Evolutionary conservation across 1,140 invertebrate species (phyloP), one percentile per base, ranked within the genome.

Genomic region (Drosophila bocki): DNA sequence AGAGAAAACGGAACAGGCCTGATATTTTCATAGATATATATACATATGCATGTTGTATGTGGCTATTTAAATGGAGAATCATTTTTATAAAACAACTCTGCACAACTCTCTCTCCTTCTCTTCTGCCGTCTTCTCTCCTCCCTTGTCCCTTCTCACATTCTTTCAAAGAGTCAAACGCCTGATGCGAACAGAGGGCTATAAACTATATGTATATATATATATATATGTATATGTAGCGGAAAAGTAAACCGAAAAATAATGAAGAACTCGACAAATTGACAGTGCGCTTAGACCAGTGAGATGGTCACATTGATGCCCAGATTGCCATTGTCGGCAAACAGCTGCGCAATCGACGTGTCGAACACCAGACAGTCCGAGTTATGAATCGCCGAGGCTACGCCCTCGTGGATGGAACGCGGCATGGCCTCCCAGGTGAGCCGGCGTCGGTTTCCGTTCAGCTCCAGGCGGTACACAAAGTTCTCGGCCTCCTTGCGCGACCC

Each of bases 251-350:
- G 60, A 75, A 60, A 35, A 54, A 33, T 44, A 42, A 53, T 56
- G 35, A 45, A 54, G 39, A 71, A 78, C 45, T 50, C 54, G 53
- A 22, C 29, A 59, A 70, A 70, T 79, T 71, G 53, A 71, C 57
- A 71, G 63, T 65, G 44, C 44, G 57, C n/a, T 78, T 93, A 96
- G 93, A 96, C 96, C 95, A 97, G 96, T 68, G 97, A 98, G 93
- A 99, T 99, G 88, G 99, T 99, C 72, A 99, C 99, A 94, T 99
- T 99, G 80, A 99, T 99, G 78, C 98, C 99, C 63, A 99, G 95
- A 94, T 99, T 99, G 7, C 99, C 99, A 94, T 99, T 99, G 93
- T 99, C 99, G 19, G 99, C 98, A 95, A 99, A 99, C 45, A 99
- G 94, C 93, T 99, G 98, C 63, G 99, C 99, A 93, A 99, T 98